These are phyloP conservation scores for Diabrotica undecimpunctata DNA, from an alignment of 1,140 invertebrate genomes.

Conservation along the genomic window DNA sequence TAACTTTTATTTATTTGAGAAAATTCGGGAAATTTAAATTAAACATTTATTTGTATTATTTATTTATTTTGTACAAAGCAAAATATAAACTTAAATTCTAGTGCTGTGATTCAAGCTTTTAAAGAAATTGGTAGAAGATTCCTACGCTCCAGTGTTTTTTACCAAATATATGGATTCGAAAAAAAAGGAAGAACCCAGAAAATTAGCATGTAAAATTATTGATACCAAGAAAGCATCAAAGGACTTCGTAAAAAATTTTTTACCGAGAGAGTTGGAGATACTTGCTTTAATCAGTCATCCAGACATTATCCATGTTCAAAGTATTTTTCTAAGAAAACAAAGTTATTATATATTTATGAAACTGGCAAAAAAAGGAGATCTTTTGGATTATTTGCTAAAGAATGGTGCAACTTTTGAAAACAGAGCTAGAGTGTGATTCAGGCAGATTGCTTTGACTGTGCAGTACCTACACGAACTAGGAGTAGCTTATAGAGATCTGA, in stretches of 20 bases:
- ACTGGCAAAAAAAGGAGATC: constrained; percentile 65
- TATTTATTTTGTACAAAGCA: too few relatives aligned
- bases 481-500: constrained; percentile 71
- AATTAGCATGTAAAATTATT: constrained; percentile 70
- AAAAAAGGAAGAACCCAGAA: constrained; percentile 40
- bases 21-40: too few relatives aligned
- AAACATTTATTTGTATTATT: too few relatives aligned
- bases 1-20: too few relatives aligned
- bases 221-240: constrained; percentile 64
- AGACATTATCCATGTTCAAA: constrained; percentile 65
- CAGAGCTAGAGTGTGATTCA: constrained; percentile 64
- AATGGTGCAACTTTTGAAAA: constrained; percentile 60
- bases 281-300: constrained; percentile 68
- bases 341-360: constrained; percentile 67
- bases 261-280: constrained; percentile 70
- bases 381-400: constrained; percentile 60
- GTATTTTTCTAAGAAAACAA: constrained; percentile 58
- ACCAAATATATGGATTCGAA: constrained; percentile 49
- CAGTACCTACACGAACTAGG: constrained; percentile 69
- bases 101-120: too few relatives aligned
- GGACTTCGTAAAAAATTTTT: constrained; percentile 71
- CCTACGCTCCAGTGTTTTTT: constrained; percentile 64
- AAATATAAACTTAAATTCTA: too few relatives aligned
- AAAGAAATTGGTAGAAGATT: constrained; percentile 64
- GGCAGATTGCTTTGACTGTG: constrained; percentile 61